These are phyloP conservation scores for Flexamia atlantica DNA, from an alignment of 2,888 invertebrate genomes.

Conservation along the genomic window DNA sequence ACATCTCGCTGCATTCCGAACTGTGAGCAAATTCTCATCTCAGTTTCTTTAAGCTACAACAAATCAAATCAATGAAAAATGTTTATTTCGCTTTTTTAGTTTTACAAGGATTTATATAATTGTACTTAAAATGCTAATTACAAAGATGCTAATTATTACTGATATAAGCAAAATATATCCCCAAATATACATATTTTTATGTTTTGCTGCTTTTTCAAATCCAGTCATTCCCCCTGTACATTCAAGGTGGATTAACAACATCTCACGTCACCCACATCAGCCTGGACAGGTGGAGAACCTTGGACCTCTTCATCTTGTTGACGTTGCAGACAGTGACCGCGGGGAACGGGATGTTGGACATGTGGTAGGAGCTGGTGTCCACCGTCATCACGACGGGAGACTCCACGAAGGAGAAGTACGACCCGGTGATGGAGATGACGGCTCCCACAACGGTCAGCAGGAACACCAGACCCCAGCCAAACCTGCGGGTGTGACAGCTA, in stretches of 20 bases:
- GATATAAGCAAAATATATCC: no score
- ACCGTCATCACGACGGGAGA: constrained; percentile 49
- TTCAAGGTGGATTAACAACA: no score
- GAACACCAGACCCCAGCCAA: constrained; percentile 34
- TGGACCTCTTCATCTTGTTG: constrained; percentile 36
- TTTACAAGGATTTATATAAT: no score
- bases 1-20: constrained; percentile 21
- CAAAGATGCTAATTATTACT: no score
- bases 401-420: constrained; percentile 40
- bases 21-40: neutral
- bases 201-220: no score
- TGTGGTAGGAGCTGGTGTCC: constrained; percentile 42
- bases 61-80: no score
- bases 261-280: constrained; percentile 16
- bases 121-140: no score
- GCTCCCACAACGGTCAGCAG: neutral
- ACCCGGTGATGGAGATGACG: constrained; percentile 13
- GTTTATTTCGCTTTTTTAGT: no score
- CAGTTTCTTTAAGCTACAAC: no score
- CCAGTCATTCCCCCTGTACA: no score
- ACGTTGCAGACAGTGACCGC: constrained; percentile 44
- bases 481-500: neutral
- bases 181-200: no score
- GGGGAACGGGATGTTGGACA: constrained; percentile 51
- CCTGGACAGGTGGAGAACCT: constrained; percentile 12